Evolutionary conservation across 2,888 invertebrate species (phyloP).

Genomic region (Eledone cirrhosa): DNA sequence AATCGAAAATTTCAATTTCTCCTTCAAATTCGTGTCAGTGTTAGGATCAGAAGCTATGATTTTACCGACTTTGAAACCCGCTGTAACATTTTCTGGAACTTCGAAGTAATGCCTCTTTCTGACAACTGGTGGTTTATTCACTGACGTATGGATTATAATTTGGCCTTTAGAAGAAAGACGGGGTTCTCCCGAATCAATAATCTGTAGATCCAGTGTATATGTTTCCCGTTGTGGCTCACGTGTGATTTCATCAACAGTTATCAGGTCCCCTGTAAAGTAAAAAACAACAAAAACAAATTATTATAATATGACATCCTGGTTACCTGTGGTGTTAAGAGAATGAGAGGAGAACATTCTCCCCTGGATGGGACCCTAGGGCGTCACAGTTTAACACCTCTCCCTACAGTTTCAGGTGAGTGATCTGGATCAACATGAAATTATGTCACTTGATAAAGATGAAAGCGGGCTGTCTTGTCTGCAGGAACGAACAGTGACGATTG

Average conservation of each 20-base stretch:
- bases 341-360: too few species aligned
- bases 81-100: constrained; percentile 29
- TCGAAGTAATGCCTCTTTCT: constrained; percentile 12
- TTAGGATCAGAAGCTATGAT: constrained; percentile 35
- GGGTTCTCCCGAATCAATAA: constrained; percentile 30
- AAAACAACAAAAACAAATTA: too few species aligned
- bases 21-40: constrained; percentile 9
- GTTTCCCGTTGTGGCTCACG: constrained; percentile 22
- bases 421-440: too few species aligned
- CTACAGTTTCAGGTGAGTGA: too few species aligned
- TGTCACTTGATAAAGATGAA: too few species aligned
- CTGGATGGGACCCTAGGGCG: too few species aligned
- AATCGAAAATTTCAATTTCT: constrained; percentile 25
- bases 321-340: too few species aligned
- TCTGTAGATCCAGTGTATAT: constrained; percentile 28
- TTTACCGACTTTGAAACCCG: constrained; percentile 33
- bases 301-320: too few species aligned
- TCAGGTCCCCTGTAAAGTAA: neutral
- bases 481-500: too few species aligned
- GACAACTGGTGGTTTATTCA: constrained; percentile 30
- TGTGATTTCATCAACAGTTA: constrained; percentile 24
- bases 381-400: too few species aligned
- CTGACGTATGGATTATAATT: constrained; percentile 23
- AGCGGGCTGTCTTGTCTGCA: too few species aligned
- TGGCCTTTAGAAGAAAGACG: neutral